Evolutionary conservation across 2,888 invertebrate genomes (phyloP).

Genomic region (Smittia aterrima): DNA sequence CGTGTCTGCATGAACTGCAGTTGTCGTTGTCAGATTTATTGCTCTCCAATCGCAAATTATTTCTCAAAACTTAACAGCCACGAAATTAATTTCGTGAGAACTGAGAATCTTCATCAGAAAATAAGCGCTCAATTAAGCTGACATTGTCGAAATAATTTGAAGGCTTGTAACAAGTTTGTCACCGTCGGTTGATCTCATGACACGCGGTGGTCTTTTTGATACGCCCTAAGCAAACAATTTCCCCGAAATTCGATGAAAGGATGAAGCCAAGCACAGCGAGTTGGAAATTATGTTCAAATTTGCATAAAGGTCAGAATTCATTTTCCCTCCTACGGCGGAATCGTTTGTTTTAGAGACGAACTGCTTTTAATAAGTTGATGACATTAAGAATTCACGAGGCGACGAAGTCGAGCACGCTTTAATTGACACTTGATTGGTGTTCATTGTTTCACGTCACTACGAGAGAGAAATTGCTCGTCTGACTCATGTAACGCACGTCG

Average conservation of each 20-base stretch:
- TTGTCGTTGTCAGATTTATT: no score
- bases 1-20: no score
- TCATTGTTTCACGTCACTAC: conserved; percentile 10
- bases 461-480: neutral
- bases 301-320: conserved; percentile 10
- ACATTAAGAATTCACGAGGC: neutral
- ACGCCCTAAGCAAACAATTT: no score
- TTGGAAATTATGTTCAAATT: neutral
- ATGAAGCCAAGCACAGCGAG: neutral
- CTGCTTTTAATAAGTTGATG: neutral
- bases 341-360: neutral
- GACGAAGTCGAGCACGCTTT: conserved; percentile 21
- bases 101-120: no score
- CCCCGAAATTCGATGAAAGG: neutral
- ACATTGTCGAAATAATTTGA: no score
- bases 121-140: no score
- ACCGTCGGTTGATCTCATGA: no score
- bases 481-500: neutral
- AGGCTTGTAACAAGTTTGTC: no score
- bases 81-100: no score
- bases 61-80: no score
- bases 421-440: conserved; percentile 31
- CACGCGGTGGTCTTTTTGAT: no score
- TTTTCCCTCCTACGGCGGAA: neutral
- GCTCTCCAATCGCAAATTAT: no score